phyloP scores from a whole-genome alignment of 64 coral and sea anemone genomes.

The Pocillopora verrucosa region DNA sequence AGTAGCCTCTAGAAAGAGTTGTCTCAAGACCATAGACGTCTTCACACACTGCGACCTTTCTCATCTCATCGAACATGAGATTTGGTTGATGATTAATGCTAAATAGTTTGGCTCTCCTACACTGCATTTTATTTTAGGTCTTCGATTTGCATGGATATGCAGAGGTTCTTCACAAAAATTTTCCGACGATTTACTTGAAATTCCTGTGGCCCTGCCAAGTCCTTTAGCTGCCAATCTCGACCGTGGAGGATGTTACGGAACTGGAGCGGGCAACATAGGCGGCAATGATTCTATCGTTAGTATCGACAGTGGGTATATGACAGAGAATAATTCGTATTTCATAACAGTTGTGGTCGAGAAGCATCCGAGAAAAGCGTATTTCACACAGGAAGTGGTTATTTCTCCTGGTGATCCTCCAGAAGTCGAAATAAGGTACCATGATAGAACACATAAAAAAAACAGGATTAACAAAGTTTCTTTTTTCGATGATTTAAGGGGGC shows the following conservation, averaged over 20 bases:
- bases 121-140: background rate
- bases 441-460: too few species aligned
- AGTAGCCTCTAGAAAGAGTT: too few species aligned
- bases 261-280: slow-evolving; percentile 32
- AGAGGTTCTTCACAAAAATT: background rate
- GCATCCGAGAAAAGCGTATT: slow-evolving; percentile 14
- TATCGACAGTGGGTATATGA: slow-evolving; percentile 26
- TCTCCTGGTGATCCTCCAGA: background rate
- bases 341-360: slow-evolving; percentile 32
- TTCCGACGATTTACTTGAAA: slow-evolving; percentile 8
- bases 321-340: slow-evolving; percentile 20
- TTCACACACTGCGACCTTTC: too few species aligned
- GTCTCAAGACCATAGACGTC: too few species aligned
- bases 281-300: background rate
- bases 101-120: background rate
- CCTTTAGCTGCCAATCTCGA: background rate
- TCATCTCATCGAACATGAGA: too few species aligned
- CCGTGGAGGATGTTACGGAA: slow-evolving; percentile 53
- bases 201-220: background rate
- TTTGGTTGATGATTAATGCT: background rate
- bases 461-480: too few species aligned
- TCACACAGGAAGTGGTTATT: slow-evolving; percentile 19
- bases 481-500: too few species aligned
- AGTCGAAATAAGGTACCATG: background rate
- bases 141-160: slow-evolving; percentile 44